These are phyloP conservation scores for Antitype chi DNA, from an alignment of 2,888 invertebrate species.

Conservation along the genomic window DNA sequence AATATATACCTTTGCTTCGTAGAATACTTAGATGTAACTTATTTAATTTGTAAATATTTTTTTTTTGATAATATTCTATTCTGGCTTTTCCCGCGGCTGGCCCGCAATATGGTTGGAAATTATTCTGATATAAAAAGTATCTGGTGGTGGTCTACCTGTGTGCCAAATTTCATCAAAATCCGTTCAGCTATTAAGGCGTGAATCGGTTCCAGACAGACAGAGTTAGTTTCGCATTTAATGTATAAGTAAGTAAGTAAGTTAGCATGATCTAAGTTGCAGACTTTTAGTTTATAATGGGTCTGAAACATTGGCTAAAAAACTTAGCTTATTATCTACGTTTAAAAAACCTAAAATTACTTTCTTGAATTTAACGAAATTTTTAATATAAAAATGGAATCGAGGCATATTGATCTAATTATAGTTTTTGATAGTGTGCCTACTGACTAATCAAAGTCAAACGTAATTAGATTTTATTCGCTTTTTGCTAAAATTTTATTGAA, in stretches of 20 bases:
- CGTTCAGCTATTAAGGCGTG: neutral
- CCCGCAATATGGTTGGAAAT: neutral
- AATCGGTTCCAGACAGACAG: neutral
- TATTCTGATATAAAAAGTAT: neutral
- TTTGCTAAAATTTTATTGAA: neutral
- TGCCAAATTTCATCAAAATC: neutral
- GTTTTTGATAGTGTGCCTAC: conserved; percentile 8
- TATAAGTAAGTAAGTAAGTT: neutral
- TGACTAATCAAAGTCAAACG: conserved; percentile 31
- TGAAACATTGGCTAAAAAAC: neutral
- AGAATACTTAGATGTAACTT: neutral
- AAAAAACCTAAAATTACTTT: neutral
- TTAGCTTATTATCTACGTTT: neutral
- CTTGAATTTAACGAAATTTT: neutral
- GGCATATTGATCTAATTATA: neutral
- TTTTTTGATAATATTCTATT: neutral
- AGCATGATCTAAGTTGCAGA: too few relatives aligned
- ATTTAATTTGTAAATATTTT: too few relatives aligned
- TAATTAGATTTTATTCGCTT: conserved; percentile 34
- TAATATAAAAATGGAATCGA: neutral
- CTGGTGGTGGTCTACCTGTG: too few relatives aligned
- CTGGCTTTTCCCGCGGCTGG: neutral
- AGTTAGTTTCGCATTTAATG: neutral
- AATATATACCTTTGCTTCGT: neutral
- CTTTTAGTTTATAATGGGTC: neutral